These are phyloP conservation scores for Isichthys henryi DNA, from an alignment of 2,113 vertebrate genomes.

Conservation along the genomic window DNA sequence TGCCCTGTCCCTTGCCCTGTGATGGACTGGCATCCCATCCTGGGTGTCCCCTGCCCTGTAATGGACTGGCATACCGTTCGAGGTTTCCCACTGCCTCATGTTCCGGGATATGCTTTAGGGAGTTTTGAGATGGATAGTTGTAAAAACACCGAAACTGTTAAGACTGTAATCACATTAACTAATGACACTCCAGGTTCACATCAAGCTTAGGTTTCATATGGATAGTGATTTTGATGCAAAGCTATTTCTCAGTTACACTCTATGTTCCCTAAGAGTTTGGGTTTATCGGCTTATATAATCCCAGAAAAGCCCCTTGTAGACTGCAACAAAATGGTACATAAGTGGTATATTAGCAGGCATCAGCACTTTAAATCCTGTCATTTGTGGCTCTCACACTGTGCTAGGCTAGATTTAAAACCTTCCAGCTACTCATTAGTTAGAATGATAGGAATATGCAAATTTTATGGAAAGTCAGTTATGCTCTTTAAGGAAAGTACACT, in stretches of 20 bases:
- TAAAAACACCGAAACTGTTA: not conserved
- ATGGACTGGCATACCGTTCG: not conserved
- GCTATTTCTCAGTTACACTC: not conserved
- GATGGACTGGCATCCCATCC: not conserved
- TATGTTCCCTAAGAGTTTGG: not conserved
- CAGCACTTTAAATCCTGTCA: not conserved
- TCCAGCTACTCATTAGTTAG: not conserved
- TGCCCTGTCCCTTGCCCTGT: too few species aligned
- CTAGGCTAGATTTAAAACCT: not conserved
- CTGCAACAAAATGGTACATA: not conserved
- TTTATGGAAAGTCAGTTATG: not conserved
- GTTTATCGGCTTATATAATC: not conserved
- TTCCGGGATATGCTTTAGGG: not conserved
- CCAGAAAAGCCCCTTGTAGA: not conserved
- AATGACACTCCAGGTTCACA: not conserved
- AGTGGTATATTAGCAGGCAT: not conserved
- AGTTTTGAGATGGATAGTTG: not conserved
- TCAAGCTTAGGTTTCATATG: not conserved
- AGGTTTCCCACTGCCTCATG: not conserved
- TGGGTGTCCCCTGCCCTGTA: not conserved
- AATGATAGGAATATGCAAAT: not conserved
- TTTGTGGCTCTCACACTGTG: not conserved
- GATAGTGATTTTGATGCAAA: not conserved
- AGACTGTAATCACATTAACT: not conserved
- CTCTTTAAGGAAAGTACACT: not conserved